Base-by-base conservation (phyloP, 1,140 invertebrate species). In the Pogonus chalceus region DNA sequence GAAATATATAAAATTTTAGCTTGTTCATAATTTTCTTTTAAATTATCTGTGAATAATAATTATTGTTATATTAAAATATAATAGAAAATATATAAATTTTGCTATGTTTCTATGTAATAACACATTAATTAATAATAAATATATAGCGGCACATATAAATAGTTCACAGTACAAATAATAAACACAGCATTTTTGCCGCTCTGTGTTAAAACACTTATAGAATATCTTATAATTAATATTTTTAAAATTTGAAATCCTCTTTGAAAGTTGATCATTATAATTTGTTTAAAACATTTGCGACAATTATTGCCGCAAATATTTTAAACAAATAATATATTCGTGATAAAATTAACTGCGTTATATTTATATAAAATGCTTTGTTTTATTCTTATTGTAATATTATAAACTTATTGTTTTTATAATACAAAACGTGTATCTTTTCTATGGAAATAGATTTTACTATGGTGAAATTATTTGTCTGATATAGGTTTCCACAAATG, bases 141-240 rank as follows among this genome's bases (percentile, higher is more conserved):
- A 43, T 43, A 43, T 43, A 43, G 37, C 37, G 37, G 37, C 37
- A 43, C 37, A 43, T 43, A 7, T 43, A 43, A 43, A 43, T 43
- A 43, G 37, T 43, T 43, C 37, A 43, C 37, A 43, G 37, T 43
- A 43, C 37, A 43, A 43, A 43, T 43, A 18, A 31, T 31, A 12
- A 43, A 43, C 37, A 43, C 37, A 43, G 37, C 37, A 43, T 43
- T 43, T 43, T 10, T 43, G 37, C 37, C 37, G 37, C 37, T 43
- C 37, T 43, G 37, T 43, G 37, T 43, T 12, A 31, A 31, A 43
- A 43, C 37, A 43, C 37, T 9, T 43, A 12, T 43, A 43, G 9
- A 43, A 16, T 43, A 12, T 43, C 7, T 9, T n/a, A n/a, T n/a
- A n/a, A n/a, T 12, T 12, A 9, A 43, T 43, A 43, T 43, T 43